Evolutionary conservation across 2,888 invertebrate species (phyloP).

Genomic region (Phytoseiulus persimilis): DNA sequence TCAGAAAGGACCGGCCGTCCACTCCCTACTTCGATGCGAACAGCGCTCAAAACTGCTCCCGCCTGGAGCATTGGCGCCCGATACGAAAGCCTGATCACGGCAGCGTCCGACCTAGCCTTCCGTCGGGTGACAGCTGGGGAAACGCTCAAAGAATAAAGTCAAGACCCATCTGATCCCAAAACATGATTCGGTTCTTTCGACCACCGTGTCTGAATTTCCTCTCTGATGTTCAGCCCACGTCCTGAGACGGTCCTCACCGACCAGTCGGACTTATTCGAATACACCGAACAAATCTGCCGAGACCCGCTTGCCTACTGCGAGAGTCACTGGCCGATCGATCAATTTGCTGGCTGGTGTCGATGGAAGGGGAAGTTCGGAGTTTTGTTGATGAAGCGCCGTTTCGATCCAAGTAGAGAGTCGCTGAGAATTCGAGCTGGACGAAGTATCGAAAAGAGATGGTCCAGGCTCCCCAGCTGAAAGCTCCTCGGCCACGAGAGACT

Average conservation of each 20-base stretch:
- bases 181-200: no score
- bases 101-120: no score
- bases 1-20: no score
- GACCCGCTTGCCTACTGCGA: neutral
- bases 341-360: neutral
- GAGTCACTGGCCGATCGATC: neutral
- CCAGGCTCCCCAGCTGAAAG: neutral
- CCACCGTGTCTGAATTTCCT: no score
- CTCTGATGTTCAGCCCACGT: neutral
- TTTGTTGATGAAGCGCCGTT: neutral
- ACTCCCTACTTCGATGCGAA: no score
- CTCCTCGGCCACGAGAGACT: neutral
- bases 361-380: neutral
- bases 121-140: no score
- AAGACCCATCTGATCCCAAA: no score
- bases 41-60: no score
- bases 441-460: neutral
- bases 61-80: no score
- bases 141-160: no score
- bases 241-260: neutral
- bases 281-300: neutral
- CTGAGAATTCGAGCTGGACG: neutral
- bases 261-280: neutral
- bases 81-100: no score
- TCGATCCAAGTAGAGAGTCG: neutral